Conservation (phyloP, 1,140 invertebrate genomes). For the Drosophila chauvacae region DNA sequence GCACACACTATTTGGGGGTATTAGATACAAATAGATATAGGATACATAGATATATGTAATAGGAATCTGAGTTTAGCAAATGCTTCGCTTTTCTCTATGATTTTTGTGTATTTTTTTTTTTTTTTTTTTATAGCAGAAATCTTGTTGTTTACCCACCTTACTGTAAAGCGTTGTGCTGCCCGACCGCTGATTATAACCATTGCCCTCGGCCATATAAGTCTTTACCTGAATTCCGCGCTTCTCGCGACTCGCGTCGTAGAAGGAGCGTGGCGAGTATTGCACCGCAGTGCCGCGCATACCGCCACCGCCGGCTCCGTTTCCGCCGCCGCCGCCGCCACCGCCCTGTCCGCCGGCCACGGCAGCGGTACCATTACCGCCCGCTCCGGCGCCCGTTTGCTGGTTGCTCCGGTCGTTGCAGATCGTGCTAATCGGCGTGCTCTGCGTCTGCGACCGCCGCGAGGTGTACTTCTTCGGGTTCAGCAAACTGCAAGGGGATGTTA, state of each 20-base stretch:
- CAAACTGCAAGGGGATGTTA: conserved; percentile 67
- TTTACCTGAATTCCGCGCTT: conserved; percentile 92
- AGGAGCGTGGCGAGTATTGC: conserved; percentile 85
- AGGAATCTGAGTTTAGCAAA: conserved; percentile 55
- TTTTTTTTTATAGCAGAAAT: conserved; percentile 55
- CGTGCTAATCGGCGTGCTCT: conserved; percentile 83
- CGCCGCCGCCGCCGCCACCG: conserved; percentile 19
- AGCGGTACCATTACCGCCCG: conserved; percentile 49
- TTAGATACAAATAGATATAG: conserved; percentile 54
- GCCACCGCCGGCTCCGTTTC: conserved; percentile 47
- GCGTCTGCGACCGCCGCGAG: conserved; percentile 80
- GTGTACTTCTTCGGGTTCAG: conserved; percentile 86
- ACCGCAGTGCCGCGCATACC: conserved; percentile 81
- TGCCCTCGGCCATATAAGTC: conserved; percentile 98
- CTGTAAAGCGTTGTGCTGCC: conserved; percentile 95
- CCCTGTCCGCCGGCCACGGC: conserved; percentile 47
- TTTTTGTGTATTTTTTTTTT: conserved; percentile 53
- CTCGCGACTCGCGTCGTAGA: conserved; percentile 85
- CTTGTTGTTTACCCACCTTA: conserved; percentile 89
- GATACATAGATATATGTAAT: conserved; percentile 63
- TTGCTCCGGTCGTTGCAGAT: conserved; percentile 83
- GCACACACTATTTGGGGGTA: conserved; percentile 18
- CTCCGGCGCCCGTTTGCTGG: conserved; percentile 67
- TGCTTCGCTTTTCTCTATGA: conserved; percentile 44
- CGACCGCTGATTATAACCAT: conserved; percentile 89